Evolutionary conservation across 2,113 vertebrate genomes (phyloP), one percentile per base, ranked within the genome.

Genomic region (Cavia porcellus): DNA sequence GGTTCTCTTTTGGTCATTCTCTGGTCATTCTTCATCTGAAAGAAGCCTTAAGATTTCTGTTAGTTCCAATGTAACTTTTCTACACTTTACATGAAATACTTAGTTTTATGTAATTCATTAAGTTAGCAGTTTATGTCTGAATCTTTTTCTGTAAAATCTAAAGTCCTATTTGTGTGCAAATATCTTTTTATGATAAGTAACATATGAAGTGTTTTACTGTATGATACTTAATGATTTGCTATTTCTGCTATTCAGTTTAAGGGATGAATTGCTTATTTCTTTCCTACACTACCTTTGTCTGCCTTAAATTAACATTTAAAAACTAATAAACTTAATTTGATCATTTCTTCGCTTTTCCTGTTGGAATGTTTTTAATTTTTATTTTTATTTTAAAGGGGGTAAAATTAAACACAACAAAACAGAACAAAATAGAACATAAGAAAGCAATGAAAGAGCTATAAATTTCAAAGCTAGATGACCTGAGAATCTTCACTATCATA

Each of bases 111-210:
- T 1, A 25, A 42, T 47, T 94, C 14, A 14, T 32, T 84, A 89
- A 82, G 15, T 57, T 80, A 91, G 64, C 17, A 55, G 57, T 89
- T 95, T 88, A 30, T 90, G 92, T n/a, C 17, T 84, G 28, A 85
- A 95, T 75, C 20, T 2, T 80, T 92, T 83, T 66, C 85, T 81
- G 0, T 92, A 25, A 77, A 85, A 88, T 92, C 25, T 84, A 25
- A 62, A 81, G 50, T 90, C 17, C 13, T 94, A 13, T 7, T 92
- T 62, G 47, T 84, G 4, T 84, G 19, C 89, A 61, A 89, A 32
- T 90, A n/a, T 86, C 45, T 72, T 92, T 94, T 95, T 90, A 62
- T 77, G 50, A 81, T 95, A 91, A 96, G 87, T 62, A 89, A 93
- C 59, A 83, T n/a, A 74, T 14, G 86, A 90, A 72, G 35, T 20